Conservation (phyloP, 2,113 vertebrate species). For the Neodon shergylaensis region DNA sequence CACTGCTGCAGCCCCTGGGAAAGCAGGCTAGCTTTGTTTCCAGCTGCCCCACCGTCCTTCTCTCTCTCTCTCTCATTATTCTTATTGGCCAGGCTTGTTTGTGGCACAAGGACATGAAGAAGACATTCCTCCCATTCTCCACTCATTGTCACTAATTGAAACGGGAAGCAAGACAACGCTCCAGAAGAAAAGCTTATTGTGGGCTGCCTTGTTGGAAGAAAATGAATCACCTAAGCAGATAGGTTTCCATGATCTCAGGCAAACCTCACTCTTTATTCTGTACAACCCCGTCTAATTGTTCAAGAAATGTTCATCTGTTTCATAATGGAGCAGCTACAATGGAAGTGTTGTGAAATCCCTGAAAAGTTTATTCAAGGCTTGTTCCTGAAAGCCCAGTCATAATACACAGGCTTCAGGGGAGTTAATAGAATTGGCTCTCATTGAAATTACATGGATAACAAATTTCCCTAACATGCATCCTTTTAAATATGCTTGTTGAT, state of each 20-base stretch:
- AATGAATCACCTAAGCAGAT: conserved; percentile 90
- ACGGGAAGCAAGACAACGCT: conserved; percentile 88
- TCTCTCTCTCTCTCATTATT: conserved; percentile 57
- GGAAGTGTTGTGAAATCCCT: conserved; percentile 86
- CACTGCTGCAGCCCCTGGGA: not conserved
- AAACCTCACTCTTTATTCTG: conserved; percentile 85
- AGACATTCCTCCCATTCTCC: conserved; percentile 86
- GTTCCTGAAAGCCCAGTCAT: conserved; percentile 81
- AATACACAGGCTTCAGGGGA: conserved; percentile 83
- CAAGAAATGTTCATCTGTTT: conserved; percentile 89
- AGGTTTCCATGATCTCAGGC: conserved; percentile 87
- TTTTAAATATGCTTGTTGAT: conserved; percentile 74
- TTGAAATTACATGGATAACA: conserved; percentile 85
- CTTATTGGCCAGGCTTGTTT: conserved; percentile 83
- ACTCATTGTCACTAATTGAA: conserved; percentile 86
- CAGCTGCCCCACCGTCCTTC: conserved; percentile 37
- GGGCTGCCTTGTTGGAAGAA: conserved; percentile 87
- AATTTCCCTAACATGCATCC: conserved; percentile 77
- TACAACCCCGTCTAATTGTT: conserved; percentile 86
- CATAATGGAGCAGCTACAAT: conserved; percentile 87
- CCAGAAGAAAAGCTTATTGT: conserved; percentile 89
- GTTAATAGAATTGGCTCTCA: conserved; percentile 87
- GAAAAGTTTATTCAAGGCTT: conserved; percentile 89
- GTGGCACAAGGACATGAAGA: conserved; percentile 86
- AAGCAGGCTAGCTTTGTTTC: conserved; percentile 42